phyloP scores from a whole-genome alignment of 2,113 vertebrate species.

The Thunnus thynnus region DNA sequence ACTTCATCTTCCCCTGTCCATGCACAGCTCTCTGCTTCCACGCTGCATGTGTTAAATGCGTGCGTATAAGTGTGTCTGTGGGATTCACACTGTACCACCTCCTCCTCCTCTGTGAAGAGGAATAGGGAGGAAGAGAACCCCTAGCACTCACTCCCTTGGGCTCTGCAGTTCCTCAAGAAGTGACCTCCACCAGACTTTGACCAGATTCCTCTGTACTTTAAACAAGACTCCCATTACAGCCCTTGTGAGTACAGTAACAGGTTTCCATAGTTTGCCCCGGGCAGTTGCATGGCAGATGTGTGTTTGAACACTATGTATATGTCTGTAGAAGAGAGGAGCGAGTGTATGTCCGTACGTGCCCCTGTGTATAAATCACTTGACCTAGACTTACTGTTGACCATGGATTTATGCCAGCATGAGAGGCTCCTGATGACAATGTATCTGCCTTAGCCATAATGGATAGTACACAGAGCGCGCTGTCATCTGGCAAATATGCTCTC shows the following conservation, averaged over 20 bases:
- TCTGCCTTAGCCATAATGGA: constrained; percentile 71
- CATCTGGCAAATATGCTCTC: constrained; percentile 80
- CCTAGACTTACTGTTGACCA: constrained; percentile 78
- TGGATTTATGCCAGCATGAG: constrained; percentile 73
- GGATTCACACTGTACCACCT: constrained; percentile 32
- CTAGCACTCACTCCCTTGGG: constrained; percentile 56
- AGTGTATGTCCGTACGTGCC: constrained; percentile 51
- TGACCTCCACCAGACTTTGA: constrained; percentile 73
- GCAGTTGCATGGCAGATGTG: constrained; percentile 57
- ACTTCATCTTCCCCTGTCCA: constrained; percentile 60
- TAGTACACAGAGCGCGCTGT: constrained; percentile 75
- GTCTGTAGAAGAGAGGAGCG: constrained; percentile 36
- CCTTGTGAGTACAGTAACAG: constrained; percentile 77
- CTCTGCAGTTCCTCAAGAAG: constrained; percentile 79
- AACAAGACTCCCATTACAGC: constrained; percentile 81
- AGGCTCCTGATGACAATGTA: constrained; percentile 76
- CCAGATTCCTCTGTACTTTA: constrained; percentile 80
- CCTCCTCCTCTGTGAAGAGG: constrained; percentile 45
- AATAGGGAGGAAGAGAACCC: constrained; percentile 53
- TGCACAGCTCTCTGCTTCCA: constrained; percentile 12
- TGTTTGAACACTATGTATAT: constrained; percentile 53
- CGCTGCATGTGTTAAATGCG: constrained; percentile 23
- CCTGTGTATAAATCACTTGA: constrained; percentile 83
- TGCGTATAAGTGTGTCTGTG: constrained; percentile 40
- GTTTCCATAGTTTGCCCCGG: constrained; percentile 60